Evolutionary conservation across 2,888 invertebrate species (phyloP).

Genomic region (Ochlodes sylvanus): DNA sequence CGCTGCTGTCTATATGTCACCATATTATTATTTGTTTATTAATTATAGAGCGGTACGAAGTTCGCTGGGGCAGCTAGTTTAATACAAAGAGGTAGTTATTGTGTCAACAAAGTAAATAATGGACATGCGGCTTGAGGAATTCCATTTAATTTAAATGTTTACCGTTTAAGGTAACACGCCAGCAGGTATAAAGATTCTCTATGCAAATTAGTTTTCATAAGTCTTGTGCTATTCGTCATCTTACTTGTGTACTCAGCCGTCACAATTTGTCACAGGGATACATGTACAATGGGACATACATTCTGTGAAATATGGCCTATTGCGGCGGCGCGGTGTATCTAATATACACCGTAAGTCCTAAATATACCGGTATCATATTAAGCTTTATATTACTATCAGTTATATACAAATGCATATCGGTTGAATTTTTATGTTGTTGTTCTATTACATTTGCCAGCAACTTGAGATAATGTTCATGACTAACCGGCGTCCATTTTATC

Average conservation of each 20-base stretch:
- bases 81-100: background rate
- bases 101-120: background rate
- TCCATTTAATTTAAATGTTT: background rate
- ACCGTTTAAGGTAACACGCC: background rate
- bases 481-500: slow-evolving; percentile 18
- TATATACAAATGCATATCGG: background rate
- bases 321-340: slow-evolving; percentile 55
- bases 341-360: slow-evolving; percentile 46
- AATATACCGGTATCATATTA: slow-evolving; percentile 41
- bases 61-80: too few species aligned
- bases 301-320: slow-evolving; percentile 62
- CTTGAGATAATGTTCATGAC: slow-evolving; percentile 10
- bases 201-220: slow-evolving; percentile 52
- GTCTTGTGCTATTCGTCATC: slow-evolving; percentile 53
- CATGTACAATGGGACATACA: slow-evolving; percentile 67
- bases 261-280: slow-evolving; percentile 64
- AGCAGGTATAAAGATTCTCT: slow-evolving; percentile 19
- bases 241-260: slow-evolving; percentile 51
- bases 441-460: slow-evolving; percentile 10
- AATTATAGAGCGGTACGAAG: too few species aligned
- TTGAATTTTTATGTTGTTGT: slow-evolving; percentile 23
- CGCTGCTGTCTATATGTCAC: too few species aligned
- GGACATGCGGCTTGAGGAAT: background rate
- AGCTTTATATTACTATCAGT: slow-evolving; percentile 36
- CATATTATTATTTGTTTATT: too few species aligned